phyloP scores from a whole-genome alignment of 2,888 invertebrate species.

The Vanessa cardui region DNA sequence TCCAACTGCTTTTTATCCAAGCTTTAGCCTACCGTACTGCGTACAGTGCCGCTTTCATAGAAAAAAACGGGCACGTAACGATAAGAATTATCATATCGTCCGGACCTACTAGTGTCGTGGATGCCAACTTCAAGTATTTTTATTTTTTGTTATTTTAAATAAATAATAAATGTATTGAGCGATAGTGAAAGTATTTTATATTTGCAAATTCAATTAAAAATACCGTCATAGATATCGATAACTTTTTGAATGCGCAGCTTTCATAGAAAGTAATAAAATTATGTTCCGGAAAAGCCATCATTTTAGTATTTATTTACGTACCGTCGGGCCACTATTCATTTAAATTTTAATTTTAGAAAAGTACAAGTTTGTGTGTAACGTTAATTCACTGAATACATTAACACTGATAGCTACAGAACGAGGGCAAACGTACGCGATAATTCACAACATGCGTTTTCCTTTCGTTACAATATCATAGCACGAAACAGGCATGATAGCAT shows the following conservation, averaged over 20 bases:
- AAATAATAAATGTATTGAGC: constrained; percentile 14
- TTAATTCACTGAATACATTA: constrained; percentile 54
- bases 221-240: too few species aligned
- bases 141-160: neutral
- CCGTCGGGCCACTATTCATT: neutral
- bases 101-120: constrained; percentile 52
- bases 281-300: neutral
- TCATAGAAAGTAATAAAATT: neutral
- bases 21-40: constrained; percentile 29
- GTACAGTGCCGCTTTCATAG: constrained; percentile 49
- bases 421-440: constrained; percentile 55
- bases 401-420: constrained; percentile 49
- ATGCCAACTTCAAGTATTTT: constrained; percentile 26
- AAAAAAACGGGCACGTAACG: constrained; percentile 63
- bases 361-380: constrained; percentile 36
- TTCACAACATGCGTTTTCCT: constrained; percentile 43
- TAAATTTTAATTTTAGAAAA: constrained; percentile 14
- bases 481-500: constrained; percentile 6
- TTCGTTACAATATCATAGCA: constrained; percentile 17
- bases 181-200: too few species aligned
- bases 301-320: neutral
- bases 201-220: neutral
- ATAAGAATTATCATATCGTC: constrained; percentile 67
- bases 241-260: neutral
- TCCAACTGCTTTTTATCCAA: constrained; percentile 1